Conservation (phyloP, 2,888 invertebrate genomes). For the Agonopterix alstromeriana region DNA sequence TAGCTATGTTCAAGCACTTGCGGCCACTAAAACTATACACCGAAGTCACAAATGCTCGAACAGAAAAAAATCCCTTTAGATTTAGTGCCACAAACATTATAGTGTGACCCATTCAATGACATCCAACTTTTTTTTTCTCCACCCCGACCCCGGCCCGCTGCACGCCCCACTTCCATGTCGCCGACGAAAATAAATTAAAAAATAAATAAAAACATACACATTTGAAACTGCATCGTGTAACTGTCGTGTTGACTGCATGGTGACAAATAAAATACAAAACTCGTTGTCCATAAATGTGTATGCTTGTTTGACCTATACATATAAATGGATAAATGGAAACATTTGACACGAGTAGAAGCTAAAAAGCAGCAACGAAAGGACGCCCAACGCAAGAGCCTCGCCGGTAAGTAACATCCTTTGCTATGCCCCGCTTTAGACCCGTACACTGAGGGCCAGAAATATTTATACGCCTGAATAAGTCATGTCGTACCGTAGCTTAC, state of each 20-base stretch:
- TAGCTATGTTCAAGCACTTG: constrained; percentile 43
- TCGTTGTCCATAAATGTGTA: constrained; percentile 65
- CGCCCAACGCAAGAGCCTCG: constrained; percentile 83
- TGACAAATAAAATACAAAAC: constrained; percentile 58
- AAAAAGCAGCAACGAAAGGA: constrained; percentile 95
- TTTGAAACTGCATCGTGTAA: constrained; percentile 64
- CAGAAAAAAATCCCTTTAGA: constrained; percentile 39
- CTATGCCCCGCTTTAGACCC: constrained; percentile 48
- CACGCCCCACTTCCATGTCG: constrained; percentile 67
- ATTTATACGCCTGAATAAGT: constrained; percentile 4
- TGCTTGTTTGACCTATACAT: constrained; percentile 47
- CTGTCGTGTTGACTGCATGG: constrained; percentile 75
- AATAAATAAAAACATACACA: constrained; percentile 55
- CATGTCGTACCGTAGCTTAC: neutral
- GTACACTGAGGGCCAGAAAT: constrained; percentile 51
- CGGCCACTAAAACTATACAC: constrained; percentile 15
- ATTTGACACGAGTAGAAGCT: constrained; percentile 82
- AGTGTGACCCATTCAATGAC: constrained; percentile 73
- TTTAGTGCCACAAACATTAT: constrained; percentile 54
- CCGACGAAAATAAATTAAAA: constrained; percentile 49
- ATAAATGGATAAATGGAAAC: constrained; percentile 33
- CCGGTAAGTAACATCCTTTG: constrained; percentile 84
- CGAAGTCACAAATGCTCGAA: constrained; percentile 34
- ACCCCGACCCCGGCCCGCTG: constrained; percentile 68
- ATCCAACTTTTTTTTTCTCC: constrained; percentile 70